phyloP scores from a whole-genome alignment of 2,888 invertebrate species.

The Crioceris asparagi region DNA sequence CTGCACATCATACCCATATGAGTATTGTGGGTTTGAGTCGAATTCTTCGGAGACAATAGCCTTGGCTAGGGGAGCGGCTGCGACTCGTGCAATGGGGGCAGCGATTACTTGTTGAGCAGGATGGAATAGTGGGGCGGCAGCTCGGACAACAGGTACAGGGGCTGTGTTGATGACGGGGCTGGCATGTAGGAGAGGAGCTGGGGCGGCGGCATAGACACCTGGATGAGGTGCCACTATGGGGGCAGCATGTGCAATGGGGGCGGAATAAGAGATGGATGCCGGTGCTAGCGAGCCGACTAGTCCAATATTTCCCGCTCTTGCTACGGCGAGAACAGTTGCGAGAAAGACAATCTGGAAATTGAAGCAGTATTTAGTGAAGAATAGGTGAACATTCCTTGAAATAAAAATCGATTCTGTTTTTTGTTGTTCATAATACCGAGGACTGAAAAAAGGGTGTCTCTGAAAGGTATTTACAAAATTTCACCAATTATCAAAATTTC shows the following conservation, averaged over 20 bases:
- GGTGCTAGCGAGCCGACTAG: conserved; percentile 30
- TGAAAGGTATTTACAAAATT: too few species aligned
- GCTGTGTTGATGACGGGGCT: too few species aligned
- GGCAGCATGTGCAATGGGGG: conserved; percentile 5
- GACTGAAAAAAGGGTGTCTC: too few species aligned
- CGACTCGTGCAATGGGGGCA: conserved; percentile 13
- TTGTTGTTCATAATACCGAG: too few species aligned
- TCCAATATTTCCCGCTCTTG: conserved; percentile 20
- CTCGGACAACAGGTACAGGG: too few species aligned
- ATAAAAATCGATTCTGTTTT: too few species aligned
- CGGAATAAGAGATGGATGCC: too few species aligned
- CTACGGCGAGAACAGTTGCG: conserved; percentile 24
- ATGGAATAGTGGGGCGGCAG: too few species aligned
- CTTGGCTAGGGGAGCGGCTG: conserved; percentile 21
- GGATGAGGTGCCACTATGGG: background rate
- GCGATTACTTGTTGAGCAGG: conserved; percentile 2
- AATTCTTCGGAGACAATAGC: conserved; percentile 27
- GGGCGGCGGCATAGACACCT: conserved; percentile 5
- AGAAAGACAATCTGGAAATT: conserved; percentile 22
- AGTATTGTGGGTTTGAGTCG: conserved; percentile 42
- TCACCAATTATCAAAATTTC: too few species aligned
- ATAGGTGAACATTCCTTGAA: too few species aligned
- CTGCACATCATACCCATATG: conserved; percentile 47
- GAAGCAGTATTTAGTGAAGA: too few species aligned
- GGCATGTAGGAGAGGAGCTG: conserved; percentile 4